Base-by-base conservation (phyloP, 2,888 invertebrate species). In the Drosophila merina region DNA sequence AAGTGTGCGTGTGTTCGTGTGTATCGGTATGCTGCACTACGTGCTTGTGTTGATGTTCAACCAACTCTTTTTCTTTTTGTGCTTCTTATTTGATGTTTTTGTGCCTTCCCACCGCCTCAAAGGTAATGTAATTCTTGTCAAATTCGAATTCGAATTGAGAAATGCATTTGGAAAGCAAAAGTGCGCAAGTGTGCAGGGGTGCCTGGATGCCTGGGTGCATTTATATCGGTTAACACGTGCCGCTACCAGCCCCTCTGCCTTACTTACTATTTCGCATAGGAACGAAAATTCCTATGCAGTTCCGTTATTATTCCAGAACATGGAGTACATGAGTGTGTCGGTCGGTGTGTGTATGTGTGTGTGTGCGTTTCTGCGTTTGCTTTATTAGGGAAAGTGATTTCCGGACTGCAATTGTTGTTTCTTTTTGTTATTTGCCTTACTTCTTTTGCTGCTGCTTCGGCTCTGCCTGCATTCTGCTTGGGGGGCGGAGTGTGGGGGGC, bases 221-320 rank as follows among this genome's bases (percentile, higher is more conserved):
- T 67, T 67, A 67, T 67, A 40, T 73, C 26, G 57, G 60, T 40
- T 50, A 70, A 69, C 79, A 79, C 79, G 84, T 79, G 78, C 58
- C 57, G 47, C 45, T 48, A 38, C 38, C 44, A 20, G 26, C 52
- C 56, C 40, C 31, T 30, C 30, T 10, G 9, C 25, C 8, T 8
- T 28, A 20, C 25, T 12, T 3, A n/a, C 3, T 8, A 14, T 20
- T 36, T 7, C 8, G 58, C 47, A 26, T 7, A 9, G 30, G 25
- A n/a, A n/a, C 20, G 2, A 28, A 28, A 44, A 63, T 64, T 63
- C 63, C 63, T 30, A 51, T 51, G 25, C 64, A 64, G 33, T 42
- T 51, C 55, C 75, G 79, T 80, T 86, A 84, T 86, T 81, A 84
- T 57, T 56, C 64, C 72, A 72, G 51, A 82, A 72, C 71, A 85